phyloP scores from a whole-genome alignment of 2,113 vertebrate genomes.

The Solenodon paradoxus region DNA sequence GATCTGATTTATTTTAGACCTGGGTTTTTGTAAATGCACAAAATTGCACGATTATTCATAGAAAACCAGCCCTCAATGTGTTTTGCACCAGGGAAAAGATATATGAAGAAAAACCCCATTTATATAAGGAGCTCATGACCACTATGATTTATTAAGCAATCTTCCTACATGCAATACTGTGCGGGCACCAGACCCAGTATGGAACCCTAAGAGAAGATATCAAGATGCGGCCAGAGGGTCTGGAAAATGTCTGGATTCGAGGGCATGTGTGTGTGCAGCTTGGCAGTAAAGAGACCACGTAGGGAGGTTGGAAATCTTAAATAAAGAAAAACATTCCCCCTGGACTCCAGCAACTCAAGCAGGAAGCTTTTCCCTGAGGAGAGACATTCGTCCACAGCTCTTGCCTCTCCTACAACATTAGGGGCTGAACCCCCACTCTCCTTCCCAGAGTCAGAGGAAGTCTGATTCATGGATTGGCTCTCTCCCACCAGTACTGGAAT shows the following conservation, averaged over 20 bases:
- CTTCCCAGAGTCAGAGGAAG: background rate
- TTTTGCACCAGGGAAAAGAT: constrained; percentile 50
- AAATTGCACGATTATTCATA: constrained; percentile 67
- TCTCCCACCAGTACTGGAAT: no score
- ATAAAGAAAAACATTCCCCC: constrained; percentile 31
- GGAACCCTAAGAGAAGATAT: constrained; percentile 43
- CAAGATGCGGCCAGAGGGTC: background rate
- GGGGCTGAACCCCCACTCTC: background rate
- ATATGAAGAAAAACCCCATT: constrained; percentile 54
- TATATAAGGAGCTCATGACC: constrained; percentile 25
- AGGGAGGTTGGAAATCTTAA: background rate
- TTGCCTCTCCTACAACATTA: background rate
- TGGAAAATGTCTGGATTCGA: background rate
- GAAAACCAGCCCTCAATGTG: constrained; percentile 51
- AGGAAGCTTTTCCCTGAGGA: background rate
- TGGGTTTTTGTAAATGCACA: constrained; percentile 54
- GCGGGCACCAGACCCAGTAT: background rate
- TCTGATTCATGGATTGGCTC: no score
- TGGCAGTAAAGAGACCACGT: background rate
- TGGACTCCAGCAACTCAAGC: background rate
- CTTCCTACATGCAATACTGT: constrained; percentile 13
- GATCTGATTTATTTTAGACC: constrained; percentile 78
- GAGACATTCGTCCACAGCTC: background rate
- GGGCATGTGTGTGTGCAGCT: background rate
- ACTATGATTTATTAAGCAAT: constrained; percentile 58